Evolutionary conservation across 2,797 vertebrate genomes (phyloP), one percentile per base, ranked within the genome.

Genomic region (Hydrolagus colliei): DNA sequence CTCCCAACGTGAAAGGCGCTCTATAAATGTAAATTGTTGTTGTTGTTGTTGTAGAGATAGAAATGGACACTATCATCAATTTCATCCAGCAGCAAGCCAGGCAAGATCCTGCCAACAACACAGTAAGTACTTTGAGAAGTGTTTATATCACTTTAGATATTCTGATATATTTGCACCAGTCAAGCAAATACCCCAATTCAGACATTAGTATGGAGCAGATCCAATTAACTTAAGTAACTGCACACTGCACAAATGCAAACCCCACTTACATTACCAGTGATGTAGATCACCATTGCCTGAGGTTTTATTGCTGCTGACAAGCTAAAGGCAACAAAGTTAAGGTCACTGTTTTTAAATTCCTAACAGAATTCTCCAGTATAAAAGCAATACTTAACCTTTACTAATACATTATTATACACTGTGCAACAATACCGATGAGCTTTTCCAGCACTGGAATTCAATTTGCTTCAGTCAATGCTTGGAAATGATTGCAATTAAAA

Each of bases 71-170:
- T 52, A 52, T 52, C 41, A 52, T 52, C 41, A 52, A 52, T 52
- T 52, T 52, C 41, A 52, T 52, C 41, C 41, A 52, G 3, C 41
- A 52, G 41, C 41, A 52, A 52, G 41, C 41, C 41, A 52, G 41
- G 41, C 41, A 52, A 6, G 2, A 52, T 52, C 41, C 41, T 52
- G 41, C 41, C 2, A 52, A 52, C 41, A 52, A 52, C 41, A 52
- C 41, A 52, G 41, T 52, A 52, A 52, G 41, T 52, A 52, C 41
- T 52, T 52, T 52, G 41, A 52, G 41, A 52, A 67, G 22, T 82
- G 78, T 82, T 82, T 82, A 68, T 27, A 82, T 10, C 13, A 82
- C 12, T 82, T 52, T 35, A 14, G 78, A 82, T 62, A 35, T 82
- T 82, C 32, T 68, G 63, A 82, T 82, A 35, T 68, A 82, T 82